A percentile compares a stretch with the other conserved stretches of the same genome.
phyloP scores from a whole-genome alignment of 2,797 vertebrate genomes.

The Spinibarbus caldwelli region DNA sequence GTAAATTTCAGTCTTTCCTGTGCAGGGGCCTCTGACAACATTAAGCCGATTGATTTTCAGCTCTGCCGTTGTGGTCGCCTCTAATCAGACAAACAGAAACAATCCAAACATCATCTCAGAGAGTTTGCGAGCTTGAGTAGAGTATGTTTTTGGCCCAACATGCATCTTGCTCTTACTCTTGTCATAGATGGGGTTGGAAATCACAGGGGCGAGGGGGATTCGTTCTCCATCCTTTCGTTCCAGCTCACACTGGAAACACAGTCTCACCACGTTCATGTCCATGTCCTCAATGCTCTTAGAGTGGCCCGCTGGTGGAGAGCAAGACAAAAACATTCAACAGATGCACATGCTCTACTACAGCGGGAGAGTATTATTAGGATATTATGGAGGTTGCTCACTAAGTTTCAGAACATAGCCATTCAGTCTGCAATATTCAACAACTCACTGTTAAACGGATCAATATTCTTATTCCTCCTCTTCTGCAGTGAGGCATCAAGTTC shows the following conservation, averaged over 20 bases:
- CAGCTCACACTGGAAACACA: constrained; percentile 92
- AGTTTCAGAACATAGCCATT: not conserved
- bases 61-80: constrained; percentile 91
- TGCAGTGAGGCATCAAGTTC: constrained; percentile 88
- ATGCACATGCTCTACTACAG: not conserved
- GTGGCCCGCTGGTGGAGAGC: constrained; percentile 80
- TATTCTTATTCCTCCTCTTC: constrained; percentile 86
- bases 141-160: constrained; percentile 14
- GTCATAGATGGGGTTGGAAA: constrained; percentile 92
- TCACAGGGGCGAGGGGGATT: constrained; percentile 79
- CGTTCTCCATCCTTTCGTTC: constrained; percentile 78
- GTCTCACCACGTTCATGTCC: constrained; percentile 94
- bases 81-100: constrained; percentile 66
- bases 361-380: not conserved
- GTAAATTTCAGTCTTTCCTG: constrained; percentile 88
- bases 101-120: not conserved
- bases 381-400: no score
- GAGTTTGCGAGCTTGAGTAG: not conserved
- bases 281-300: constrained; percentile 94
- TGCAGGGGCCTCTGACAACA: constrained; percentile 80
- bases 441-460: constrained; percentile 94
- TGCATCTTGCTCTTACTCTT: constrained; percentile 82
- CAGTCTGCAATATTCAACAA: not conserved
- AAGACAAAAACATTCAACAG: constrained; percentile 15
- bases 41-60: constrained; percentile 90